Evolutionary conservation across 2,797 vertebrate species (phyloP).

Genomic region (Acanthurus lineatus): DNA sequence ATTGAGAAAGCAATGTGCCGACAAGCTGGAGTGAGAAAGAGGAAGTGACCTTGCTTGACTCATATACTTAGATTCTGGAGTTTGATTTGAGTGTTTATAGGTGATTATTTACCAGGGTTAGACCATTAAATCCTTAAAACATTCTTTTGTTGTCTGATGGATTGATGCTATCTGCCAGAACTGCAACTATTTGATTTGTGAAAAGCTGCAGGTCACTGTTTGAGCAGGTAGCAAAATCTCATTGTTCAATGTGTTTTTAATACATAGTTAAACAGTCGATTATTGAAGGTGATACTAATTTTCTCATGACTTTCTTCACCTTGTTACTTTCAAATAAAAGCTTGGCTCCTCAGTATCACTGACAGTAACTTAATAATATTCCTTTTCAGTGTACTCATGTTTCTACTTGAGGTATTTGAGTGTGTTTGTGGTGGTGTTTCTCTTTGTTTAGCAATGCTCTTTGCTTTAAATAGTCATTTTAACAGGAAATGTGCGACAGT

Average conservation of each 20-base stretch:
- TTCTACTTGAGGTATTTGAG: background rate
- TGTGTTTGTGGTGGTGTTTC: background rate
- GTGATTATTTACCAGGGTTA: no score
- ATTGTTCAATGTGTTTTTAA: background rate
- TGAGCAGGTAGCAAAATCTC: background rate
- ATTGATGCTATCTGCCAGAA: background rate
- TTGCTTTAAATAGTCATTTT: background rate
- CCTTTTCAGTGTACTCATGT: background rate
- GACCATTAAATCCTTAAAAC: slow-evolving; percentile 15
- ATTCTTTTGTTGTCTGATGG: slow-evolving; percentile 3
- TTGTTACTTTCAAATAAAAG: slow-evolving; percentile 12
- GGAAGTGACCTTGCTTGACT: no score
- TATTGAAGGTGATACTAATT: background rate
- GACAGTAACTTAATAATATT: slow-evolving; percentile 18
- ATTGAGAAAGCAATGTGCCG: no score
- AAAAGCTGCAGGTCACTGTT: slow-evolving; percentile 1
- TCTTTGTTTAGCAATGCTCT: slow-evolving; percentile 2
- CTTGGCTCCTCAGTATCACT: background rate
- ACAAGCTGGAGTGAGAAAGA: no score
- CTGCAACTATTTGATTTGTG: background rate
- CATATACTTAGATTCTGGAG: no score
- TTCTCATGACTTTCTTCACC: background rate
- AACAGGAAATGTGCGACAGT: background rate
- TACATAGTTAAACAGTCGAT: no score
- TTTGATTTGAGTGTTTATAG: no score